A percentile compares a stretch with the other conserved stretches of the same genome.
Conservation (phyloP, 2,888 invertebrate genomes). For the Nymphalis urticae region DNA sequence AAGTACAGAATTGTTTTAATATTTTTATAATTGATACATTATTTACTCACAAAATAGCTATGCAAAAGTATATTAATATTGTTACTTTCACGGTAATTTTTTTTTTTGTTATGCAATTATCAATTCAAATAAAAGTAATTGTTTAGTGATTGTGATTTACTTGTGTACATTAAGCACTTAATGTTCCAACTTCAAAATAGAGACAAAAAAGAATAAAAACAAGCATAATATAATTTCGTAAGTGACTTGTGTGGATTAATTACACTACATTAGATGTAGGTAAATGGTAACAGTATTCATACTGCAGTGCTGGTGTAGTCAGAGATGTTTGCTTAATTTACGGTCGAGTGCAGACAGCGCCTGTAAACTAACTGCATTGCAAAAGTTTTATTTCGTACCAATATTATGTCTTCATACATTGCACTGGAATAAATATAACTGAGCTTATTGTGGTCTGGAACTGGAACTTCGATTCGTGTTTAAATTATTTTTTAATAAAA, state of each 20-base stretch:
- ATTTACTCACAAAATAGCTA: no score
- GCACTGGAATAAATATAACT: neutral
- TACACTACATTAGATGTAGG: neutral
- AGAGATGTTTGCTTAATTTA: constrained; percentile 28
- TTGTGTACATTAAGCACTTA: no score
- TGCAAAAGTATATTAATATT: no score
- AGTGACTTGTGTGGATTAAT: constrained; percentile 1
- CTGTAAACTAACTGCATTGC: constrained; percentile 18
- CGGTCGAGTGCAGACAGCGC: constrained; percentile 28
- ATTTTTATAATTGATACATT: no score
- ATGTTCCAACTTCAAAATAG: no score
- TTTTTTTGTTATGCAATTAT: no score
- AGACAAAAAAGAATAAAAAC: neutral
- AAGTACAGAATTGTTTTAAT: neutral
- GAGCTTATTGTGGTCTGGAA: neutral
- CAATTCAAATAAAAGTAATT: no score
- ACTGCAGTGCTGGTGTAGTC: constrained; percentile 22
- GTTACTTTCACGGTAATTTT: no score
- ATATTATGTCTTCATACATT: constrained; percentile 18
- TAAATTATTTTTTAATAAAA: no score
- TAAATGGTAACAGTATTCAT: constrained; percentile 13
- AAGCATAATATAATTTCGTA: neutral
- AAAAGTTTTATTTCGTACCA: constrained; percentile 27
- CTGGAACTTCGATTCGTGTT: neutral
- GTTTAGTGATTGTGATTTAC: no score